A percentile compares a stretch with the other conserved stretches of the same genome.
These are phyloP conservation scores for Istiophorus platypterus DNA, from an alignment of 2,113 vertebrate genomes.

Conservation along the genomic window DNA sequence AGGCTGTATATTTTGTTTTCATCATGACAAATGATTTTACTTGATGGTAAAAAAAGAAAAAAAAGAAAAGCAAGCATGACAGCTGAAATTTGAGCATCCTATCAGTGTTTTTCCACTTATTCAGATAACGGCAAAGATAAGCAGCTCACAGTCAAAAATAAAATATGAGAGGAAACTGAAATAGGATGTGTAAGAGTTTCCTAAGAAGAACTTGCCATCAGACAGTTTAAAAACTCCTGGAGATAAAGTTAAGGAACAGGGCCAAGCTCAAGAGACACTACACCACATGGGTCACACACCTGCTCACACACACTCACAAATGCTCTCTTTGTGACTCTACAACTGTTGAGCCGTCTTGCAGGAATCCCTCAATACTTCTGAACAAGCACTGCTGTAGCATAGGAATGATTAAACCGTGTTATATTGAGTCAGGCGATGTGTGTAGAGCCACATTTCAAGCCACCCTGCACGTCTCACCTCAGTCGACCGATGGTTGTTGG, in stretches of 20 bases:
- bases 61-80: neutral
- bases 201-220: slow-evolving; percentile 84
- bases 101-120: slow-evolving; percentile 59
- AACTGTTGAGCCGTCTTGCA: slow-evolving; percentile 42
- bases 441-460: neutral
- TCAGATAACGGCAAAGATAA: slow-evolving; percentile 70
- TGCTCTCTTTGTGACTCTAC: slow-evolving; percentile 40
- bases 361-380: neutral
- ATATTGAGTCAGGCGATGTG: neutral
- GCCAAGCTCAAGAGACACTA: slow-evolving; percentile 56
- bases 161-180: slow-evolving; percentile 85
- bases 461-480: slow-evolving; percentile 1
- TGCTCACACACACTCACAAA: slow-evolving; percentile 49
- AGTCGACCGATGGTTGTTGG: neutral
- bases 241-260: slow-evolving; percentile 85
- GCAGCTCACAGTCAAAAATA: slow-evolving; percentile 57
- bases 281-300: slow-evolving; percentile 73
- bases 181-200: slow-evolving; percentile 88
- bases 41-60: neutral
- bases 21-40: neutral
- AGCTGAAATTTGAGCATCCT: slow-evolving; percentile 28
- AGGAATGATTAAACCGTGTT: slow-evolving; percentile 7
- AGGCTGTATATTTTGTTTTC: neutral
- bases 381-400: neutral
- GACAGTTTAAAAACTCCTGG: slow-evolving; percentile 84